phyloP scores from a whole-genome alignment of 92 coral and sea anemone species.

The Phymanthus crucifer region DNA sequence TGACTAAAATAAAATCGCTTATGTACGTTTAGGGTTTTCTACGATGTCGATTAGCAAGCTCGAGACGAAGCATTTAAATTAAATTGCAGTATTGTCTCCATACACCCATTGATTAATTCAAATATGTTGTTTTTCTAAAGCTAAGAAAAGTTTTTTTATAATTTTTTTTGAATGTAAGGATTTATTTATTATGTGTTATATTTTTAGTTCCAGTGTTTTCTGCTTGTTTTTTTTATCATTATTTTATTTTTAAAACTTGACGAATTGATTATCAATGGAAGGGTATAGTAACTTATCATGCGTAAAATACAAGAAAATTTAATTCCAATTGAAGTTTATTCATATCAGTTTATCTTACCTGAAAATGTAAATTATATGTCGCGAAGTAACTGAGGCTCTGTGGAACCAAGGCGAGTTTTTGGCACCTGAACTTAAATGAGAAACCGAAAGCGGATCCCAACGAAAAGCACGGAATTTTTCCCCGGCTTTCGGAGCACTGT shows the following conservation, averaged over 20 bases:
- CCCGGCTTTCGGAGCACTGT: slow-evolving; percentile 90
- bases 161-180: not conserved
- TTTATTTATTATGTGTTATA: not conserved
- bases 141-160: not conserved
- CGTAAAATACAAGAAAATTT: not conserved
- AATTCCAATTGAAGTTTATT: not conserved
- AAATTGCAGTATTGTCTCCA: too few species aligned
- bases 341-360: slow-evolving; percentile 50
- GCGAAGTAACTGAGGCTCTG: slow-evolving; percentile 67
- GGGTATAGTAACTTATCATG: not conserved
- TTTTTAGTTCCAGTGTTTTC: not conserved
- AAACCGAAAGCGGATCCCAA: slow-evolving; percentile 73
- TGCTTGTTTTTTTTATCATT: not conserved
- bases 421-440: slow-evolving; percentile 25
- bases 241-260: too few species aligned
- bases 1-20: too few species aligned
- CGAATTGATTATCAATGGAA: not conserved
- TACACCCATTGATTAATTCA: too few species aligned
- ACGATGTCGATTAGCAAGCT: too few species aligned
- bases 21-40: too few species aligned
- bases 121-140: too few species aligned
- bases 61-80: too few species aligned
- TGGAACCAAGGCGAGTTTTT: slow-evolving; percentile 69
- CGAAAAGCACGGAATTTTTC: slow-evolving; percentile 85
- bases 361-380: slow-evolving; percentile 81